Evolutionary conservation across 2,888 invertebrate species (phyloP), one percentile per base, ranked within the genome.

Genomic region (Dolichopus griseipennis): DNA sequence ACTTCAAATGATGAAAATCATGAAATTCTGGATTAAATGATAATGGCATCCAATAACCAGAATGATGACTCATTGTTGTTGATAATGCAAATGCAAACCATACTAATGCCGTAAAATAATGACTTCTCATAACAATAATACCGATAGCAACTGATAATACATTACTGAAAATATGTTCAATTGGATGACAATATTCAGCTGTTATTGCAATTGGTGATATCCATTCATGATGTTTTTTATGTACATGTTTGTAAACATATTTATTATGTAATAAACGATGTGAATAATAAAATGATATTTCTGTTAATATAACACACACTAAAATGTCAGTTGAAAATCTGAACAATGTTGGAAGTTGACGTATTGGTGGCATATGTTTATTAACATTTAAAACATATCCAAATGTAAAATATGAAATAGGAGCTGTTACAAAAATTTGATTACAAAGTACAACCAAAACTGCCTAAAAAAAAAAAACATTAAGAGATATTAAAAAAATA

Each of bases 201-300:
- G 90, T 88, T 3, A 91, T 86, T 0, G 92, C 90, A 65, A 93
- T 87, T 0, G 93, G 92, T 0, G 92, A 88, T 0, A 90, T 91
- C 92, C 92, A 93, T 78, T 93, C 91, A 74, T 93, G 93, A 77
- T 93, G 93, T 74, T 87, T 85, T 79, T 93, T 93, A 80, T 93
- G 93, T 71, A 93, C 88, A 76, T 87, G 84, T 75, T 89, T 90
- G 81, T 93, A 93, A 37, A 93, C 77, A 66, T 82, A 80, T 65
- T 87, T 87, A 74, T 87, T 87, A 76, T 93, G 93, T 52, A 92
- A 81, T 70, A 91, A 77, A 85, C 92, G 87, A 80, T 93, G 93
- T 2, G 89, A 87, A 78, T 93, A 93, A 78, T 93, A 93, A 79
- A 93, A 93, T 71, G 87, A 86, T 71, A 90, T 83, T 81, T 93